Conservation (phyloP, 2,113 vertebrate genomes). For the Hemibates koningsi region DNA sequence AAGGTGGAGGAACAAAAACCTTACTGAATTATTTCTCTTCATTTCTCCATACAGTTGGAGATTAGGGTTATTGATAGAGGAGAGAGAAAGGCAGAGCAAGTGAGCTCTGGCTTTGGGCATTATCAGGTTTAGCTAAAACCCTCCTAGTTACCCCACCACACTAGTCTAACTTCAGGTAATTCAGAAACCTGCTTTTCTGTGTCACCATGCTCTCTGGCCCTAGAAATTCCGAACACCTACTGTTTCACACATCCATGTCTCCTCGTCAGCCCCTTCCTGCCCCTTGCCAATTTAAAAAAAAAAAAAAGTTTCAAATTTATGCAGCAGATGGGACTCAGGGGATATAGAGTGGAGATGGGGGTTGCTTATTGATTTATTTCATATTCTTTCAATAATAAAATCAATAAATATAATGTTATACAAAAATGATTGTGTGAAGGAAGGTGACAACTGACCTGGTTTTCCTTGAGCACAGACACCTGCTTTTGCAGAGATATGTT, state of each 20-base stretch:
- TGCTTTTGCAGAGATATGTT: slow-evolving; percentile 82
- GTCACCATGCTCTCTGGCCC: neutral
- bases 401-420: neutral
- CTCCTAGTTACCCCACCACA: too few species aligned
- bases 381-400: neutral
- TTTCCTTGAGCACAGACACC: slow-evolving; percentile 77
- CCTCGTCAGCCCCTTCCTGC: neutral
- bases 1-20: neutral
- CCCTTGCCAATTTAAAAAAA: neutral
- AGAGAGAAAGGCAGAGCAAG: neutral
- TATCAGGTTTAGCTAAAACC: neutral
- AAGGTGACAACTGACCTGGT: slow-evolving; percentile 66
- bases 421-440: neutral
- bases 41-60: neutral
- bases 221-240: neutral
- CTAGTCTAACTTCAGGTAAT: neutral
- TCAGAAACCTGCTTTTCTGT: neutral
- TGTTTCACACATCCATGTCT: neutral
- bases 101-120: neutral
- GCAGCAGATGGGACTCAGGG: neutral
- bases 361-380: neutral
- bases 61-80: neutral
- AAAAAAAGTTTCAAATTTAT: neutral
- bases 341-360: neutral
- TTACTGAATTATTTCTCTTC: neutral